A percentile compares a stretch with the other conserved stretches of the same genome.
Evolutionary conservation across 2,797 vertebrate species (phyloP).

Genomic region (Enteromius anoplus): DNA sequence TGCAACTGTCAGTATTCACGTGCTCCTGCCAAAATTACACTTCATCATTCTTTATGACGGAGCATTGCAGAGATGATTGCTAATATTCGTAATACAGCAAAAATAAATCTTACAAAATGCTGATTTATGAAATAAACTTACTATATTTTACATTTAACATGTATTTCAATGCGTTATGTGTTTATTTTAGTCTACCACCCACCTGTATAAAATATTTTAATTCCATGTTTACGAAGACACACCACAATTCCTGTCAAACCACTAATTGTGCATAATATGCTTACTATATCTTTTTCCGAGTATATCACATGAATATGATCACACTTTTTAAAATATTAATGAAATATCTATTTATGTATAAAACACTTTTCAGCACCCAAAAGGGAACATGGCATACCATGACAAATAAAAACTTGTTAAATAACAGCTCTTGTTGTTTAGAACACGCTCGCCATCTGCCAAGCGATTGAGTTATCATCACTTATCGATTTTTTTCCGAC

Average conservation of each 20-base stretch:
- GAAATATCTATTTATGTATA: neutral
- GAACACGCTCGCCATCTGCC: slow-evolving; percentile 30
- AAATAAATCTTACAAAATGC: neutral
- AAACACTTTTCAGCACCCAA: neutral
- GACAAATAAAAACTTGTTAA: slow-evolving; percentile 8
- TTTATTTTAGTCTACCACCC: neutral
- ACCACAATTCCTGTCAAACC: neutral
- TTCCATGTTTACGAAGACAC: neutral
- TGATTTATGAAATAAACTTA: neutral
- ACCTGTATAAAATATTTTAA: neutral
- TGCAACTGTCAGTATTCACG: neutral
- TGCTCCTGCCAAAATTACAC: neutral
- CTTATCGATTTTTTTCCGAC: slow-evolving; percentile 5
- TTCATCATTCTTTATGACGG: neutral
- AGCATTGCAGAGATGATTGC: neutral
- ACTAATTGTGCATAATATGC: neutral
- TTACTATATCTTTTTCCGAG: neutral
- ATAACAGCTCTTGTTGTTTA: slow-evolving; percentile 4
- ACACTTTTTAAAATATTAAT: neutral
- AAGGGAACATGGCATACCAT: neutral
- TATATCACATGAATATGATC: neutral
- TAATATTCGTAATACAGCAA: neutral
- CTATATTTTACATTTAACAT: neutral
- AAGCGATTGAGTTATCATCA: neutral
- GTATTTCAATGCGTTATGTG: neutral